These are phyloP conservation scores for Caerostris darwini DNA, from an alignment of 1,140 invertebrate genomes.

Conservation along the genomic window DNA sequence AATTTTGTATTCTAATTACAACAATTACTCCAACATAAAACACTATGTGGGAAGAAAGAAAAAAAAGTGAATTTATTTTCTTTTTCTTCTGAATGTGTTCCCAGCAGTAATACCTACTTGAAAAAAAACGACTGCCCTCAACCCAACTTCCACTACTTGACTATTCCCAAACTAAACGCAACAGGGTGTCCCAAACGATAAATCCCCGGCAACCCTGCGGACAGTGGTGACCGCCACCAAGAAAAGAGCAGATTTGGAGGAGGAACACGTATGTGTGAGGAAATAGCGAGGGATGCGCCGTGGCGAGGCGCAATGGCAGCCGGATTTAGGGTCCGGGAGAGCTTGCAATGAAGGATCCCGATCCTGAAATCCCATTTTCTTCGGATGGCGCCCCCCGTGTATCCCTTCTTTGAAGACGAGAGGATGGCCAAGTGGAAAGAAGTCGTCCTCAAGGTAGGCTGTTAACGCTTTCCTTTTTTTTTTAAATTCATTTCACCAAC, in stretches of 20 bases:
- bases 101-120: no score
- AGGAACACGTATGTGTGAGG: conserved; percentile 37
- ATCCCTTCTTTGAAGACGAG: conserved; percentile 70
- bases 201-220: neutral
- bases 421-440: conserved; percentile 78
- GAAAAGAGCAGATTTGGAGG: conserved; percentile 26
- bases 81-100: no score
- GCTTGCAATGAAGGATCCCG: conserved; percentile 67
- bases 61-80: no score
- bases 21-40: no score
- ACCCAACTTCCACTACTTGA: no score
- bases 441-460: conserved; percentile 74
- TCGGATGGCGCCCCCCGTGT: conserved; percentile 70
- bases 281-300: conserved; percentile 57
- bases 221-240: neutral
- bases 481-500: neutral
- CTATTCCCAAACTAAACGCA: no score
- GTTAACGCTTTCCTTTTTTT: neutral
- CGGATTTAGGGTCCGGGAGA: conserved; percentile 65
- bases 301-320: conserved; percentile 66
- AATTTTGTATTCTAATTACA: no score
- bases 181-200: no score
- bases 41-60: no score
- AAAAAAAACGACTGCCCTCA: no score
- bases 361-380: conserved; percentile 11